Evolutionary conservation across 2,888 invertebrate species (phyloP).

Genomic region (Trichopria drosophilae): DNA sequence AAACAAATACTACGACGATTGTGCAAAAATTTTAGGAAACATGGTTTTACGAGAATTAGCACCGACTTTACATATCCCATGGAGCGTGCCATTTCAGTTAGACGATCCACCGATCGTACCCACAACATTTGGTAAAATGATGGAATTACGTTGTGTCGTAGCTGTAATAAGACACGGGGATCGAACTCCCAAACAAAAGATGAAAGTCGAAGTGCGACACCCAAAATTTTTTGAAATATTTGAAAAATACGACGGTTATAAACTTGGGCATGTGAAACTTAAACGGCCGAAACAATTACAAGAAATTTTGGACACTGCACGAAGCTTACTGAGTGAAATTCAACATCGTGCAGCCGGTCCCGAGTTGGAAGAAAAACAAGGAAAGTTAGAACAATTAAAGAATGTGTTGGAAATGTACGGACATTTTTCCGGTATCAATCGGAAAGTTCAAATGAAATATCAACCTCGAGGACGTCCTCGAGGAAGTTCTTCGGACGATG

Average conservation of each 20-base stretch:
- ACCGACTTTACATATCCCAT: constrained; percentile 94
- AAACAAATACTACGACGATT: constrained; percentile 99
- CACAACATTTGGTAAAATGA: constrained; percentile 98
- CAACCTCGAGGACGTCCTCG: constrained; percentile 92
- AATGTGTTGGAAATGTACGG: constrained; percentile 99
- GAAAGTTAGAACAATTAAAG: constrained; percentile 95
- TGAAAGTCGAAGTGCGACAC: constrained; percentile 99
- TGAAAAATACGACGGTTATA: constrained; percentile 94
- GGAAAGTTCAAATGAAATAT: constrained; percentile 99
- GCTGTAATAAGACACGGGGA: constrained; percentile 98
- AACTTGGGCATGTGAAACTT: constrained; percentile 94
- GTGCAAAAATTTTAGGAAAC: constrained; percentile 96
- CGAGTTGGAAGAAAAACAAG: constrained; percentile 94
- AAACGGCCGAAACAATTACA: constrained; percentile 96
- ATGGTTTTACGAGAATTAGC: constrained; percentile 95
- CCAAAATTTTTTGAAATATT: constrained; percentile 98
- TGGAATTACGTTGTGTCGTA: constrained; percentile 90
- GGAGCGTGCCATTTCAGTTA: constrained; percentile 94
- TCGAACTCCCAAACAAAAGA: constrained; percentile 99
- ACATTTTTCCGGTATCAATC: constrained; percentile 99
- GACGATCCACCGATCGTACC: constrained; percentile 99
- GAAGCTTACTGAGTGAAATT: constrained; percentile 86
- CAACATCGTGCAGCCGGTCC: constrained; percentile 85
- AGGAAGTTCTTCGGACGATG: constrained; percentile 92
- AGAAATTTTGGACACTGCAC: constrained; percentile 95